Conservation (phyloP, 2,113 vertebrate genomes). For the Dipodomys stephensi region DNA sequence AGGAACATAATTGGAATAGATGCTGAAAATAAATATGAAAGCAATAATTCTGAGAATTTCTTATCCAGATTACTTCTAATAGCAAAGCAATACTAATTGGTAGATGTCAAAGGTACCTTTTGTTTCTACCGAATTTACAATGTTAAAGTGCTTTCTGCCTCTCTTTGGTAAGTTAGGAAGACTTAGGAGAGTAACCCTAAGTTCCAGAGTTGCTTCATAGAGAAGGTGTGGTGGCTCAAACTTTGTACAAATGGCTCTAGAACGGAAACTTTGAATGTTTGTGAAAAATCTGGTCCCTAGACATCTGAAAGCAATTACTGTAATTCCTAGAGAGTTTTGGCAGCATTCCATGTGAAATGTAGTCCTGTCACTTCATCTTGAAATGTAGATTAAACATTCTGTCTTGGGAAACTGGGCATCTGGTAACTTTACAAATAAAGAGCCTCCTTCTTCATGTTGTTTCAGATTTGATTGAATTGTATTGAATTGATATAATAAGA, state of each 20-base stretch:
- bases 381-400: not conserved
- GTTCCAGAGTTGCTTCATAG: rapidly evolving
- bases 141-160: not conserved
- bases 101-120: not conserved
- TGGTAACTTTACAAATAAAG: not conserved
- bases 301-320: not conserved
- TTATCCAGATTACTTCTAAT: not conserved
- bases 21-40: not conserved
- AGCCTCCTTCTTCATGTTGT: not conserved
- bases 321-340: not conserved
- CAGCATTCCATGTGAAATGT: not conserved
- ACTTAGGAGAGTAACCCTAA: not conserved
- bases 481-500: not conserved
- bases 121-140: not conserved
- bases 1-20: not conserved
- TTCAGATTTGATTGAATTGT: constrained; percentile 12
- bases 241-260: no score
- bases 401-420: not conserved
- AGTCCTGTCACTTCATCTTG: not conserved
- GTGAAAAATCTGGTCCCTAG: not conserved
- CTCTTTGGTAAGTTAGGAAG: no score
- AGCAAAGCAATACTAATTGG: not conserved
- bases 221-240: rapidly evolving
- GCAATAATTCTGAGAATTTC: not conserved
- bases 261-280: not conserved